phyloP scores from a whole-genome alignment of 1,140 invertebrate genomes.

The Chironomus striatipennis region DNA sequence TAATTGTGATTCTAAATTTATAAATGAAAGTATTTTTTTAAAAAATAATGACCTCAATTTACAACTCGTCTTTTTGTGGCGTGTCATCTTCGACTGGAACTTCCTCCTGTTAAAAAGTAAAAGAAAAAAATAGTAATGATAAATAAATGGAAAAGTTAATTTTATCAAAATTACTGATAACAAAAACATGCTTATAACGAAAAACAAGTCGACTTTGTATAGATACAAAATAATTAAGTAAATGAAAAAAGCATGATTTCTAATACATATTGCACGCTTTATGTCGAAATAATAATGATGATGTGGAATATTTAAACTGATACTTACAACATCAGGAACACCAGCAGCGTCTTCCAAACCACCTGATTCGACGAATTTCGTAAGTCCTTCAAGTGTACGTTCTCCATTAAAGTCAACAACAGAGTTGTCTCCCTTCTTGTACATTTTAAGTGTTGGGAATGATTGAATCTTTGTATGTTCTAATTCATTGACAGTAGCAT shows the following conservation, averaged over 20 bases:
- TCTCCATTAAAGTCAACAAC: slow-evolving; percentile 93
- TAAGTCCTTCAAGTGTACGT: slow-evolving; percentile 85
- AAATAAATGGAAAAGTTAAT: background rate
- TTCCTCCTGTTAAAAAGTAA: slow-evolving; percentile 19
- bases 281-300: background rate
- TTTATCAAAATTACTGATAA: background rate
- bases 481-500: slow-evolving; percentile 94
- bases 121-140: background rate
- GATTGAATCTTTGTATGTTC: slow-evolving; percentile 89
- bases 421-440: slow-evolving; percentile 86
- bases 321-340: slow-evolving; percentile 51
- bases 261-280: background rate
- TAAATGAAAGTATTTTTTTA: no score
- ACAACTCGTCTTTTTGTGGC: background rate
- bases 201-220: background rate
- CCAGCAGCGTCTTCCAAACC: slow-evolving; percentile 54
- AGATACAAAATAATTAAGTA: background rate
- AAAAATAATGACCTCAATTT: background rate
- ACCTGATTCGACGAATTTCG: slow-evolving; percentile 82
- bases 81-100: background rate
- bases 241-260: background rate
- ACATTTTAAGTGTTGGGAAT: slow-evolving; percentile 96
- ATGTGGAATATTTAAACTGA: slow-evolving; percentile 20
- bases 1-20: no score
- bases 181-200: no score